A percentile compares a stretch with the other conserved stretches of the same genome.
Conservation (phyloP, 2,797 vertebrate genomes). For the Pangasius sanitwongsei region DNA sequence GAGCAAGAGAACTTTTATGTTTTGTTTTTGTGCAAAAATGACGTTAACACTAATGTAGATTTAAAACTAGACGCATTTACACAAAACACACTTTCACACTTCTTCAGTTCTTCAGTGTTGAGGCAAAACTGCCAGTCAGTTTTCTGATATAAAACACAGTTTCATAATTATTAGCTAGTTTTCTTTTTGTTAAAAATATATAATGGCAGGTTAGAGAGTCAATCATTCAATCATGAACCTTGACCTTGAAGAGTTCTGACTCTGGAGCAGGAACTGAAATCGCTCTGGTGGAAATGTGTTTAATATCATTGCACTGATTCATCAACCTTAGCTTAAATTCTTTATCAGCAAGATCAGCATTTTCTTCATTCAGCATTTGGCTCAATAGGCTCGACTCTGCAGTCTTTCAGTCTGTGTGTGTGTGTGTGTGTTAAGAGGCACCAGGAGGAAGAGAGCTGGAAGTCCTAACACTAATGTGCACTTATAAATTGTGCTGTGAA, state of each 20-base stretch:
- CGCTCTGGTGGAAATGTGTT: neutral
- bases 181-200: too few relatives aligned
- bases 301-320: neutral
- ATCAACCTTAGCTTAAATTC: neutral
- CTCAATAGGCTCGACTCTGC: neutral
- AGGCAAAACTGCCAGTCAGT: too few relatives aligned
- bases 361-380: neutral
- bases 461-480: neutral
- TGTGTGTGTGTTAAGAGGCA: neutral
- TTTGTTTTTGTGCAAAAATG: neutral
- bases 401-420: neutral
- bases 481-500: neutral
- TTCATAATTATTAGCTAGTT: too few relatives aligned
- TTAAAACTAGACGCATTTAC: too few relatives aligned
- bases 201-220: too few relatives aligned
- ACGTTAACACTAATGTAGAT: too few relatives aligned
- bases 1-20: too few relatives aligned
- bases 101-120: too few relatives aligned
- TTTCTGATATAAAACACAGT: too few relatives aligned
- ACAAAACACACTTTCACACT: too few relatives aligned
- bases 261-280: neutral
- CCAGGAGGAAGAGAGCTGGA: neutral
- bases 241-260: neutral
- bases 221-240: too few relatives aligned
- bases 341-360: slow-evolving; percentile 2